Evolutionary conservation across 2,888 invertebrate species (phyloP).

Genomic region (Elegia similella): DNA sequence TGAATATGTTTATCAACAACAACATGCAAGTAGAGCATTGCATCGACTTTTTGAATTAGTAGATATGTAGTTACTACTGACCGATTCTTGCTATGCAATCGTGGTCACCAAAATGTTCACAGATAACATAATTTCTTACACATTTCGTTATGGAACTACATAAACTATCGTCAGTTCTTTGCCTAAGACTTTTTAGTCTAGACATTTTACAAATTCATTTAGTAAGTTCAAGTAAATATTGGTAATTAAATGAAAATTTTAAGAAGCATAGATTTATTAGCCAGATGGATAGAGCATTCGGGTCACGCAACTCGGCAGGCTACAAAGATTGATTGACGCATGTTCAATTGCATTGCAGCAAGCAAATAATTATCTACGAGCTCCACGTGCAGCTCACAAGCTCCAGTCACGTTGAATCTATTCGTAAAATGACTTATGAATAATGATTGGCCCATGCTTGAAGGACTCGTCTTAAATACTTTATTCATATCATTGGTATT

Average conservation of each 20-base stretch:
- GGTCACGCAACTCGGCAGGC: conserved; percentile 22
- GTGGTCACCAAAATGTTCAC: too few relatives aligned
- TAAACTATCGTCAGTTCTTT: too few relatives aligned
- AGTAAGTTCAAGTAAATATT: neutral
- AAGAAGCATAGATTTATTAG: conserved; percentile 23
- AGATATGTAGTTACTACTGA: too few relatives aligned
- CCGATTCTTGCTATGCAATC: too few relatives aligned
- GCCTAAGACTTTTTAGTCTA: neutral
- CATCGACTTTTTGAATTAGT: too few relatives aligned
- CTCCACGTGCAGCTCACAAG: conserved; percentile 45
- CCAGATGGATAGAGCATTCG: conserved; percentile 21
- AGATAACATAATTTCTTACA: too few relatives aligned
- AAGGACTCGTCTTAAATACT: neutral
- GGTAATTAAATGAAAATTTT: neutral
- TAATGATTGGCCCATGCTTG: neutral
- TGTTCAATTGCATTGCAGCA: conserved; percentile 47
- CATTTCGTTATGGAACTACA: too few relatives aligned
- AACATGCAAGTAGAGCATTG: too few relatives aligned
- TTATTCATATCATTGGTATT: too few relatives aligned
- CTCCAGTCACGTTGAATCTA: neutral
- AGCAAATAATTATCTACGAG: conserved; percentile 49
- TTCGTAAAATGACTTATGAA: neutral
- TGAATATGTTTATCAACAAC: too few relatives aligned
- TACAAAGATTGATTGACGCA: conserved; percentile 50
- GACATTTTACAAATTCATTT: neutral